Percentiles rank a stretch among this genome's conserved stretches.
Evolutionary conservation across 2,797 vertebrate genomes (phyloP).

Genomic region (Fundulus diaphanus): DNA sequence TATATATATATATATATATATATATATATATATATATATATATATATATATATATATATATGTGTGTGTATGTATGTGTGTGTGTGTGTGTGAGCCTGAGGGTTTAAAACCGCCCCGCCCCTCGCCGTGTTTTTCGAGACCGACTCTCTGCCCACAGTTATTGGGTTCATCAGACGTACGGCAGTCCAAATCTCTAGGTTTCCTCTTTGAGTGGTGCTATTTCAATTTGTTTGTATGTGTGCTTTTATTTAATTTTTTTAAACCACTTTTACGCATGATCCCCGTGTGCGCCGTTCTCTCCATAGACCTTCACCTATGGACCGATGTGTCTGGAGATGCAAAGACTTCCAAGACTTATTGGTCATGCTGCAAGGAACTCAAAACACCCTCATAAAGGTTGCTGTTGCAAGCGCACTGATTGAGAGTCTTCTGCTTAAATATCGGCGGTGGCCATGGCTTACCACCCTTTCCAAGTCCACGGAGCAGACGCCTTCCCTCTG

Average conservation of each 20-base stretch:
- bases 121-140: neutral
- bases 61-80: too few relatives aligned
- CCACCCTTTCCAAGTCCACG: constrained; percentile 89
- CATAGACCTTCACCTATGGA: neutral
- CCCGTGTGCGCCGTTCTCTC: constrained; percentile 15
- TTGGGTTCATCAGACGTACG: neutral
- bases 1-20: too few relatives aligned
- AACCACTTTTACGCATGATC: constrained; percentile 13
- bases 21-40: too few relatives aligned
- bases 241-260: neutral
- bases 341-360: neutral
- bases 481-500: constrained; percentile 88
- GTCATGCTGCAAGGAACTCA: neutral
- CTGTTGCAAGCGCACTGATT: constrained; percentile 2
- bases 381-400: constrained; percentile 7
- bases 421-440: constrained; percentile 74
- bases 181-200: neutral
- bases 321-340: neutral
- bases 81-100: constrained; percentile 15
- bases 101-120: constrained; percentile 33
- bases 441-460: constrained; percentile 91
- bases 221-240: neutral
- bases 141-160: neutral
- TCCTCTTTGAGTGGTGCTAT: neutral
- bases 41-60: too few relatives aligned